A percentile compares a stretch with the other conserved stretches of the same genome.
Conservation (phyloP, 1,140 invertebrate genomes). For the Armadillidium nasatum region DNA sequence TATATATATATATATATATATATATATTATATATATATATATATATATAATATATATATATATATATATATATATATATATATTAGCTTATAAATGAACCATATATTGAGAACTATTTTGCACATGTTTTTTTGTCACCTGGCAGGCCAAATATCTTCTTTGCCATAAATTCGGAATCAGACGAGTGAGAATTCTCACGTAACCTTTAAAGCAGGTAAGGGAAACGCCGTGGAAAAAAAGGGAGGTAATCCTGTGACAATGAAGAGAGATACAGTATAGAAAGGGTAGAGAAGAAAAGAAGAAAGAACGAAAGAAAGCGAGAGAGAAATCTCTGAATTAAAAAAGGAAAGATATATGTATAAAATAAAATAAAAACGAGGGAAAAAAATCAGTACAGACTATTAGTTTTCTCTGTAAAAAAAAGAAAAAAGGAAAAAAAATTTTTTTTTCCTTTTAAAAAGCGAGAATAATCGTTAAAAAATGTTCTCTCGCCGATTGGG, state of each 20-base stretch:
- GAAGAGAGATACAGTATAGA: not conserved
- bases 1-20: slow-evolving; percentile 10
- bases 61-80: not conserved
- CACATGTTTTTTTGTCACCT: slow-evolving; percentile 8
- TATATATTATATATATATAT: not conserved
- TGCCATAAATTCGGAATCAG: not conserved
- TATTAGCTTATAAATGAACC: not conserved
- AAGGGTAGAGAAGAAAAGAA: not conserved
- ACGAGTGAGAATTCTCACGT: slow-evolving; percentile 1
- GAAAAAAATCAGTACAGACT: not conserved
- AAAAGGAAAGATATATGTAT: not conserved
- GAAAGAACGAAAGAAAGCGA: not conserved
- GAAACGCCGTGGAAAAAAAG: not conserved
- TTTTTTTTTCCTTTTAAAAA: too few relatives aligned
- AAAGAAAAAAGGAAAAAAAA: too few relatives aligned
- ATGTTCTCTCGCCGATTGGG: too few relatives aligned
- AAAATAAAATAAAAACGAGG: not conserved
- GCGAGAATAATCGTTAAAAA: too few relatives aligned
- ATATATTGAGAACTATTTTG: not conserved
- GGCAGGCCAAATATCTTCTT: not conserved
- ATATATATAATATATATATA: not conserved
- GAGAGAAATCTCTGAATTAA: not conserved
- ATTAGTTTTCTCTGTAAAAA: too few relatives aligned
- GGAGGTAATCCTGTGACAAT: not conserved
- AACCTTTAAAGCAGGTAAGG: not conserved